These are phyloP conservation scores for Siniperca scherzeri DNA, from an alignment of 2,797 vertebrate genomes.

Conservation along the genomic window DNA sequence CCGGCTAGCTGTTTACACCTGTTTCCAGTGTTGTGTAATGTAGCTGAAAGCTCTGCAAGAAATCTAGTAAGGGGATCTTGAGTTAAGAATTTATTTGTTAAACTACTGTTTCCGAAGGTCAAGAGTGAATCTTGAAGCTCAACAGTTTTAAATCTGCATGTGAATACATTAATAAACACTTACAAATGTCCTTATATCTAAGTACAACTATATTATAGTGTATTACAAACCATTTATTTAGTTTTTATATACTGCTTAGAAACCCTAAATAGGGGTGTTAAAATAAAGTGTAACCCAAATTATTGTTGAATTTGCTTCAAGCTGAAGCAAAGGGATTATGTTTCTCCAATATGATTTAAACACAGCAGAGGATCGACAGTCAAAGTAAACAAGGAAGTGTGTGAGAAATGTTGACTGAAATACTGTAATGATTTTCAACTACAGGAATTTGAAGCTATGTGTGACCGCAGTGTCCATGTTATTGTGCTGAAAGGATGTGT, in stretches of 20 bases:
- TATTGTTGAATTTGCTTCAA: background rate
- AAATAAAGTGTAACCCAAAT: background rate
- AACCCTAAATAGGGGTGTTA: background rate
- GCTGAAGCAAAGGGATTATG: background rate
- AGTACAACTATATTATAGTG: background rate
- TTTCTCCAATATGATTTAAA: slow-evolving; percentile 1
- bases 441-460: background rate
- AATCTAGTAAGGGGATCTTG: background rate
- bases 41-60: background rate
- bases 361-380: background rate
- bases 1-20: background rate
- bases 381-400: slow-evolving; percentile 6
- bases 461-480: background rate
- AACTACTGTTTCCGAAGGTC: background rate
- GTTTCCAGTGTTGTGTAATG: background rate
- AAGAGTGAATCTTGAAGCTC: background rate
- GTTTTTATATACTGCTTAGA: background rate
- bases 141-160: background rate
- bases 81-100: background rate
- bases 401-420: background rate
- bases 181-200: background rate
- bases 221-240: slow-evolving; percentile 5
- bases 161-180: background rate
- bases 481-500: background rate
- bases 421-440: background rate